Percentiles rank a stretch among this genome's conserved stretches.
phyloP scores from a whole-genome alignment of 2,113 vertebrate genomes.

The Rhea pennata region DNA sequence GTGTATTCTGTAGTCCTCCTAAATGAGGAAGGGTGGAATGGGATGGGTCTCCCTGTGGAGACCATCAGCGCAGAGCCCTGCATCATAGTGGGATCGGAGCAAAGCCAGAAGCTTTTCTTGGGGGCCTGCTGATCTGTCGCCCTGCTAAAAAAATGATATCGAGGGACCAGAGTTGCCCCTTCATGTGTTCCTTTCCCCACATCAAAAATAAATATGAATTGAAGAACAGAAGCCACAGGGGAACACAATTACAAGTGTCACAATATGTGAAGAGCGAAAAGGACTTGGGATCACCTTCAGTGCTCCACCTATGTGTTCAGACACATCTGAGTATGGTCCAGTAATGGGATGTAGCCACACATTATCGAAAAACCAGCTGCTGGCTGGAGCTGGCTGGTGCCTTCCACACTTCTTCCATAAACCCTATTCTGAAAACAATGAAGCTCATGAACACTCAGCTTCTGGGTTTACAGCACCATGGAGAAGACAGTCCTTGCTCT shows the following conservation, averaged over 20 bases:
- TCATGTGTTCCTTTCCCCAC: not conserved
- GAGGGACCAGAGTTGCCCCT: not conserved
- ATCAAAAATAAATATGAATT: not conserved
- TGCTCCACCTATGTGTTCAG: not conserved
- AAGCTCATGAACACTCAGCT: not conserved
- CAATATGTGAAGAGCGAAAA: not conserved
- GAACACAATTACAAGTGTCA: not conserved
- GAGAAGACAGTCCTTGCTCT: not conserved
- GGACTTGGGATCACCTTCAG: not conserved
- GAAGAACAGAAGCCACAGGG: not conserved
- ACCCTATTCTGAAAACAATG: fast-evolving
- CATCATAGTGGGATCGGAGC: not conserved
- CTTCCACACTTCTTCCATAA: not conserved
- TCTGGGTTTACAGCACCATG: not conserved
- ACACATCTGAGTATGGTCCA: not conserved
- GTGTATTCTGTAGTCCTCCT: not conserved
- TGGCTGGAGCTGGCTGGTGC: not conserved
- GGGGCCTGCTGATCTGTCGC: not conserved
- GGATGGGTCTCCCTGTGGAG: not conserved
- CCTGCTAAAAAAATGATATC: not conserved
- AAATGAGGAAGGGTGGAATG: not conserved
- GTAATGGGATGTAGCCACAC: not conserved
- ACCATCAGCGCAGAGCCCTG: not conserved
- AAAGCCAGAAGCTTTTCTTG: not conserved
- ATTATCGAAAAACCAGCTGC: not conserved